These are phyloP conservation scores for Drosophila pseudoobscura DNA, from an alignment of 1,140 invertebrate species.

Conservation along the genomic window DNA sequence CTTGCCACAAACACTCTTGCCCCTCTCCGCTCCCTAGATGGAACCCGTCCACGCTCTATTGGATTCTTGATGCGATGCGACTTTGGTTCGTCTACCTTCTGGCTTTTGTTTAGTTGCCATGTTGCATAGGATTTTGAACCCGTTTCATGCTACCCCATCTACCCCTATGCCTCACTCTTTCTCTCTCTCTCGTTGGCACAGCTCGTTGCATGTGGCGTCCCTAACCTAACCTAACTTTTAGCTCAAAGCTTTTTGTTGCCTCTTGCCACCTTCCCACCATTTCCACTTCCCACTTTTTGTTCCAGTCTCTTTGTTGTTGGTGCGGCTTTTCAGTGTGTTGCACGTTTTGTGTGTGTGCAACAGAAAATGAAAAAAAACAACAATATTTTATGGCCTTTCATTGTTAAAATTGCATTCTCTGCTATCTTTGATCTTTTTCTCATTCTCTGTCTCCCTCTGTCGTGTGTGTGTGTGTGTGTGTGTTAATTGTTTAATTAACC, in stretches of 20 bases:
- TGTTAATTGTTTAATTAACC: constrained; percentile 67
- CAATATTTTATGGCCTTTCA: constrained; percentile 34
- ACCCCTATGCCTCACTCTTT: neutral
- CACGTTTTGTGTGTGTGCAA: constrained; percentile 34
- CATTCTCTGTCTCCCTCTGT: neutral
- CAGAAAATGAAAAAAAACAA: constrained; percentile 4
- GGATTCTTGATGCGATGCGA: constrained; percentile 43
- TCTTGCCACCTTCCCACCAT: constrained; percentile 9
- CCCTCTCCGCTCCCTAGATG: neutral
- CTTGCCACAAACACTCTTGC: constrained; percentile 19
- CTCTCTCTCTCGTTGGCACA: constrained; percentile 11
- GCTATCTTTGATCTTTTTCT: constrained; percentile 23
- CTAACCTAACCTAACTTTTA: constrained; percentile 80
- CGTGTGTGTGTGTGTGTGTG: constrained; percentile 7
- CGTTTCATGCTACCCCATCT: constrained; percentile 47
- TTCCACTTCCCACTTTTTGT: constrained; percentile 8
- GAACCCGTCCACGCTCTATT: constrained; percentile 65
- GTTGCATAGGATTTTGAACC: constrained; percentile 82
- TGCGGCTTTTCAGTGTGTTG: constrained; percentile 32
- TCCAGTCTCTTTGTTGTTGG: constrained; percentile 22
- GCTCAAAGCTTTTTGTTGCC: constrained; percentile 52
- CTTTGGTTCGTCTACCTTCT: constrained; percentile 76
- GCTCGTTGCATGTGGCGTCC: constrained; percentile 64
- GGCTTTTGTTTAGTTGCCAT: constrained; percentile 72
- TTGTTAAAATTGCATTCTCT: constrained; percentile 23